Evolutionary conservation across 2,113 vertebrate genomes (phyloP), one percentile per base, ranked within the genome.

Genomic region (Prinia subflava): DNA sequence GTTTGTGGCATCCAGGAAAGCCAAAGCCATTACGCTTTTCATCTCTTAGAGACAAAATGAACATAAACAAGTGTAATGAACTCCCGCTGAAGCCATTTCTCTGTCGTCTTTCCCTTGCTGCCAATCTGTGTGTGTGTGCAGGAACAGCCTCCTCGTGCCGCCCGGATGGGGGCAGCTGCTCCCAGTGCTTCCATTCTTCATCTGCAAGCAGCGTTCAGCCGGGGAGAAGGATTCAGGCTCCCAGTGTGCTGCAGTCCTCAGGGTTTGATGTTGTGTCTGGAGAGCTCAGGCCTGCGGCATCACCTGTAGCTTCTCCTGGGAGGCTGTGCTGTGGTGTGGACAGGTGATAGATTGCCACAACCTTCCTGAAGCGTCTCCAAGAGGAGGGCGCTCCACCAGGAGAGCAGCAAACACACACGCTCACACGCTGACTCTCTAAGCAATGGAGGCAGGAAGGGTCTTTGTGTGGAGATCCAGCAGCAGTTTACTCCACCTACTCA

Each of bases 1-100:
- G 96, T 93, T 95, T 78, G 90, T 94, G 96, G 97, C 97, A 97
- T 97, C 97, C 63, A 64, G 96, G 93, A 97, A 97, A 97, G 94
- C 83, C 85, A 18, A 81, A 96, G 92, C 88, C 95, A 97, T 97
- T 95, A 96, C 2, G 5, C 82, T 93, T 52, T 93, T 97, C 95
- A 90, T 97, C 97, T 91, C 82, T 92, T 93, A 94, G 92, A 85
- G 91, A 83, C 73, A 88, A 87, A 92, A 63, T 89, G 70, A 97
- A 95, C 96, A 97, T 83, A 96, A 95, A 95, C 93, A 95, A 55
- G 24, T 13, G 62, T 91, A 96, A 89, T 93, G 94, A 97, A 95
- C 91, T 90, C 87, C 59, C n/a, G 12, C 94, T 39, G 39, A 88
- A 94, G 52, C 41, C n/a, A 46, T 89, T 95, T 65, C 31, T 57